Base-by-base conservation (phyloP, 2,113 vertebrate genomes). In the Barnardius zonarius region DNA sequence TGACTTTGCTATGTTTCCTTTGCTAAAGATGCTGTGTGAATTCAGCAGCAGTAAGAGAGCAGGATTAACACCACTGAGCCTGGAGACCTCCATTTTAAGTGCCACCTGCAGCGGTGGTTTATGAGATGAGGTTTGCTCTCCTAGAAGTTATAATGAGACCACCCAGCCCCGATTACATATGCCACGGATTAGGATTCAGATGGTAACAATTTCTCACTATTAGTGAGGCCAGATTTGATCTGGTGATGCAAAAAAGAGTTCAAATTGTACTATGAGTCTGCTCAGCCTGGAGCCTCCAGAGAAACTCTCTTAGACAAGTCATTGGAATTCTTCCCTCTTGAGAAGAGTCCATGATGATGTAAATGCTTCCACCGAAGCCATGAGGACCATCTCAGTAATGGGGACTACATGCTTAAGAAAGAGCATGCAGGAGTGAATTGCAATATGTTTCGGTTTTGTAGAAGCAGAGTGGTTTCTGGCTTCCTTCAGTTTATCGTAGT, bases 41-140 rank as follows among this genome's bases (percentile, higher is more conserved):
- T 57, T 92, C 51, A 92, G 54, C n/a, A 83, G 83, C 43, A 35
- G 73, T 87, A 54, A 61, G 87, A 89, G 81, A 1, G 20, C 44
- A 57, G 48, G 48, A 93, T 83, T 91, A 78, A 69, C 28, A 89
- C 9, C 0, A 17, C 64, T 44, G 77, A 89, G 77, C 30, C 30
- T 55, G 19, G 57, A 91, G 74, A 49, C 22, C 19, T 92, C 66
- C 24, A n/a, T 91, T 92, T 85, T 44, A 87, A 95, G 84, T 94
- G 91, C 94, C 93, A 97, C 95, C 94, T 96, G 94, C 94, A 95
- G 96, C 76, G 93, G 91, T 69, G 74, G 93, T 95, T 97, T 96
- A 95, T 37, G 86, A 91, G 86, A 97, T 73, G 96, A 95, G 89
- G 74, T 70, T 95, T 92, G 57, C 52, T 93, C 77, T 93, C 77